Base-by-base conservation (phyloP, 1,140 invertebrate genomes). In the Antheraea mylitta region DNA sequence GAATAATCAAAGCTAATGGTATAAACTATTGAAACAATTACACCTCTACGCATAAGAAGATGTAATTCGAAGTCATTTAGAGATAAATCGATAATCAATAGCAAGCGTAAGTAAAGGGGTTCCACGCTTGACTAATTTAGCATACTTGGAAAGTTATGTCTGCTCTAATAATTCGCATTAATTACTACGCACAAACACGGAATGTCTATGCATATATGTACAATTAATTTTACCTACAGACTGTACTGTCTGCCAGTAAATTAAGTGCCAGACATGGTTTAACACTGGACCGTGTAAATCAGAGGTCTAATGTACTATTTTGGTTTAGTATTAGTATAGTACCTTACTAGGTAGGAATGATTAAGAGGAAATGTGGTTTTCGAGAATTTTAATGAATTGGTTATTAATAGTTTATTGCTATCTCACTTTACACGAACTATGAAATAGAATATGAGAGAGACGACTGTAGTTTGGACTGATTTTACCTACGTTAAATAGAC, bases 241-340 rank as follows among this genome's bases (percentile, higher is more conserved):
- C 60, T 53, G 45, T 53, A 53, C 45, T 13, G 45, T 53, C 45
- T 16, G 3, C 64, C 45, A 19, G 48, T 68, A 68, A 68, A 68
- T 68, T 68, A 68, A 48, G 60, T 42, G 42, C 13, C 45, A 42
- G 59, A 60, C 66, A 67, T 58, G 58, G 18, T 68, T 62, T 62
- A 62, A 36, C 37, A 37, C 67, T 37, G 59, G 38, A 3, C 60
- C n/a, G 38, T 48, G 38, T 68, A 62, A 68, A 63, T 68, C 62
- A 62, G 38, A 62, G 60, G 18, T 36, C 60, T 62, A 68, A 68
- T 62, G 67, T 62, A 45, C 37, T 18, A 63, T 63, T n/a, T n/a
- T n/a, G n/a, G n/a, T n/a, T n/a, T n/a, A n/a, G n/a, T n/a, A n/a
- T n/a, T n/a, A n/a, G n/a, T n/a, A n/a, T n/a, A n/a, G n/a, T n/a